Conservation (phyloP, 2,888 invertebrate species). For the Drosophila maculinotata region DNA sequence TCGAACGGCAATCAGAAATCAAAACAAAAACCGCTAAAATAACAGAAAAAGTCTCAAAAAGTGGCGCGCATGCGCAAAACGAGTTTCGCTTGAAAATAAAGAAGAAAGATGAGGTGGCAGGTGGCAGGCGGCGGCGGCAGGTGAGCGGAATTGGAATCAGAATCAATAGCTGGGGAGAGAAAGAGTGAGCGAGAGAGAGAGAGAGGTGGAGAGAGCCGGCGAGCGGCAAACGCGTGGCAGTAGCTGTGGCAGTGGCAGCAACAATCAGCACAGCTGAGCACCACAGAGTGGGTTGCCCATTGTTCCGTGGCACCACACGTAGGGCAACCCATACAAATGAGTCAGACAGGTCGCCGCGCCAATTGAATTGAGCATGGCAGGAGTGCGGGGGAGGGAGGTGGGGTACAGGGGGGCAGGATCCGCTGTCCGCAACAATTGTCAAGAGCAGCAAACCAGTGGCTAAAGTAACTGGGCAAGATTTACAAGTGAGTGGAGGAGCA, state of each 20-base stretch:
- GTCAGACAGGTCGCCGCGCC: constrained; percentile 50
- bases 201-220: constrained; percentile 16
- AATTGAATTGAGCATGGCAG: constrained; percentile 35
- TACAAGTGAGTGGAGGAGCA: constrained; percentile 1
- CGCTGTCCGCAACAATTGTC: constrained; percentile 27
- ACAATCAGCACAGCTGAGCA: constrained; percentile 22
- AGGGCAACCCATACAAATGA: constrained; percentile 63
- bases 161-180: constrained; percentile 30
- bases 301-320: too few species aligned
- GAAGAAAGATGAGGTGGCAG: constrained; percentile 1
- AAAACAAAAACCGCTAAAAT: constrained; percentile 80
- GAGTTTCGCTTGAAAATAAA: constrained; percentile 40
- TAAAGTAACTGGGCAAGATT: constrained; percentile 25
- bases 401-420: constrained; percentile 40
- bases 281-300: constrained; percentile 6
- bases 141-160: constrained; percentile 36
- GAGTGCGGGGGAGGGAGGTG: not conserved
- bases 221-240: constrained; percentile 59
- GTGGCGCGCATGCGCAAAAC: constrained; percentile 77
- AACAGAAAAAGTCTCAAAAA: constrained; percentile 71
- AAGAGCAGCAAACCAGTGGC: constrained; percentile 34
- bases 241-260: constrained; percentile 23
- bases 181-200: constrained; percentile 23
- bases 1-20: constrained; percentile 80
- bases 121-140: constrained; percentile 4